phyloP scores from a whole-genome alignment of 2,888 invertebrate species.

The Euspilapteryx auroguttella region DNA sequence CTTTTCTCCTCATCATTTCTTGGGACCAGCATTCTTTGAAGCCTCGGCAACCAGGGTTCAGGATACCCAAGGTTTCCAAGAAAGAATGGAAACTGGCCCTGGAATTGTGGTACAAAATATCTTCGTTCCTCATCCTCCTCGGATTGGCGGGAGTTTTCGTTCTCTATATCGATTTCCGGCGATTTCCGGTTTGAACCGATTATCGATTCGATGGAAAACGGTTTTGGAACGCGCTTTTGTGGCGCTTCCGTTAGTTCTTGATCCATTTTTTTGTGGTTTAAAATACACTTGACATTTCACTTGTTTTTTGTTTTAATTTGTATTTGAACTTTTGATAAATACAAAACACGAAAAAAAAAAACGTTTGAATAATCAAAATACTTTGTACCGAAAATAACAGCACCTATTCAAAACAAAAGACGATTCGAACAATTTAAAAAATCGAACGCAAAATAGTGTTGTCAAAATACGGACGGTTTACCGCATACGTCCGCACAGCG shows the following conservation, averaged over 20 bases:
- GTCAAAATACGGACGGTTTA: no score
- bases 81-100: constrained; percentile 40
- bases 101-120: no score
- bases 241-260: constrained; percentile 27
- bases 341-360: no score
- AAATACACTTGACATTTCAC: no score
- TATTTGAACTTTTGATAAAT: no score
- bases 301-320: no score
- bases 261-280: constrained; percentile 31
- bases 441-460: not conserved
- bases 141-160: constrained; percentile 38
- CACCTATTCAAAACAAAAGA: not conserved
- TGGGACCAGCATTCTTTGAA: constrained; percentile 23
- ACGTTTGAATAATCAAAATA: not conserved
- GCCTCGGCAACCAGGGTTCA: constrained; percentile 38
- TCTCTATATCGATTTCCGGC: constrained; percentile 50
- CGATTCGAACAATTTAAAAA: not conserved
- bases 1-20: constrained; percentile 29
- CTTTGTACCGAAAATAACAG: not conserved
- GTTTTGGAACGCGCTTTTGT: constrained; percentile 52
- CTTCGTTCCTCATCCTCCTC: constrained; percentile 38
- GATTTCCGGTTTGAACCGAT: constrained; percentile 51
- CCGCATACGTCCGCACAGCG: no score
- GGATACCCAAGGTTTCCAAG: constrained; percentile 43
- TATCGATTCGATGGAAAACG: constrained; percentile 66